Evolutionary conservation across 2,113 vertebrate species (phyloP).

Genomic region (Thunnus thynnus): DNA sequence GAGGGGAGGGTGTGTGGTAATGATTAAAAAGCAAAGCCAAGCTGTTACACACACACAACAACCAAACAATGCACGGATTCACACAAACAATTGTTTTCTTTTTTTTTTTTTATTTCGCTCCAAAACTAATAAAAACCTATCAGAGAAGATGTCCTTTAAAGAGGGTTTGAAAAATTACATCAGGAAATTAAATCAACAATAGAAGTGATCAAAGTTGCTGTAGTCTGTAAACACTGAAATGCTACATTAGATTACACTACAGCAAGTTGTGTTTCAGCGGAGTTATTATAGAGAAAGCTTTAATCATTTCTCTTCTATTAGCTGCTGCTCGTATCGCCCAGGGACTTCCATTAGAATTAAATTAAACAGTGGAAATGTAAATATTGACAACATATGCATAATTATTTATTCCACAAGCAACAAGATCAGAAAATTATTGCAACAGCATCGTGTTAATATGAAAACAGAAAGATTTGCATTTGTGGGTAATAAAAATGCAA

Average conservation of each 20-base stretch:
- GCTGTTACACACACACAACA: constrained; percentile 27
- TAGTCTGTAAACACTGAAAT: constrained; percentile 61
- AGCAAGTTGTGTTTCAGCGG: constrained; percentile 65
- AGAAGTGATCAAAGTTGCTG: constrained; percentile 63
- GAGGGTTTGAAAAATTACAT: constrained; percentile 54
- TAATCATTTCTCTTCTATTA: constrained; percentile 80
- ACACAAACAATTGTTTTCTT: constrained; percentile 18
- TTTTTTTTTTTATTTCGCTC: constrained; percentile 34
- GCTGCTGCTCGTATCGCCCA: constrained; percentile 70
- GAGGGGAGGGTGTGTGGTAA: constrained; percentile 33
- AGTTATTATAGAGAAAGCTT: constrained; percentile 74
- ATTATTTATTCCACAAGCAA: constrained; percentile 80
- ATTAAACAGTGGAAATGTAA: constrained; percentile 84
- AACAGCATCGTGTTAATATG: constrained; percentile 60
- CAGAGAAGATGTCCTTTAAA: constrained; percentile 37
- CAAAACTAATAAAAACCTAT: constrained; percentile 49
- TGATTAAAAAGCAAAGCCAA: constrained; percentile 47
- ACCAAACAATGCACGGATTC: constrained; percentile 10
- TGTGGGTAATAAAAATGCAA: constrained; percentile 71
- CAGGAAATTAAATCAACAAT: constrained; percentile 67
- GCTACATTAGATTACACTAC: constrained; percentile 64
- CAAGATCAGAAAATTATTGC: constrained; percentile 77
- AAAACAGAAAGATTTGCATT: constrained; percentile 66
- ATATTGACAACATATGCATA: constrained; percentile 82
- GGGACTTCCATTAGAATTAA: constrained; percentile 82